phyloP scores from a whole-genome alignment of 2,797 vertebrate species.

The Harpagifer antarcticus region DNA sequence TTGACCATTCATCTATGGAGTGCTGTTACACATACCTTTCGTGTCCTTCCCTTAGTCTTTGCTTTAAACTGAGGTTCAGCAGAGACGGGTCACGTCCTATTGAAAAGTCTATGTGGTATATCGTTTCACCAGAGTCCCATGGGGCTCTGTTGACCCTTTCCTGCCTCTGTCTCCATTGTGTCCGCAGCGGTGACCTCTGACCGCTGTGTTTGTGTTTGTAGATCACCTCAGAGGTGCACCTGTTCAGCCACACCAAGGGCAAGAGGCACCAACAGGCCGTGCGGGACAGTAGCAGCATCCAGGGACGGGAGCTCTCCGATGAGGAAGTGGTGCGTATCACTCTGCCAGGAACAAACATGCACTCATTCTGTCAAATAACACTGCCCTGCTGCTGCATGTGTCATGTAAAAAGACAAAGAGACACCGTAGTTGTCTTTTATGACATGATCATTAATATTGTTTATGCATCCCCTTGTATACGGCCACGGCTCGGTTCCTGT shows the following conservation, averaged over 20 bases:
- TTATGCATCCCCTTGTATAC: constrained; percentile 64
- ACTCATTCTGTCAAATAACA: constrained; percentile 51
- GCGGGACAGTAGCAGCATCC: constrained; percentile 98
- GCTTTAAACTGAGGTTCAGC: constrained; percentile 39
- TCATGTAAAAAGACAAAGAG: constrained; percentile 67
- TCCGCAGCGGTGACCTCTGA: constrained; percentile 73
- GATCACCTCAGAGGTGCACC: constrained; percentile 99
- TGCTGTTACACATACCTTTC: constrained; percentile 43
- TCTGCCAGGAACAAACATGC: constrained; percentile 53
- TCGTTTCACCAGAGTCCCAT: constrained; percentile 65
- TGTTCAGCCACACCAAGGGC: constrained; percentile 99
- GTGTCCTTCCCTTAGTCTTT: constrained; percentile 20
- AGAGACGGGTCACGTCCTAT: constrained; percentile 43
- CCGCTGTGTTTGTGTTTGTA: constrained; percentile 82
- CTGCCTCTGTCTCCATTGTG: constrained; percentile 68
- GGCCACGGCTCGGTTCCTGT: constrained; percentile 42
- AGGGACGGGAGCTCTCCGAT: constrained; percentile 97
- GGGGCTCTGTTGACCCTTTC: constrained; percentile 67
- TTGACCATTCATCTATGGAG: constrained; percentile 79
- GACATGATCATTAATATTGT: constrained; percentile 69
- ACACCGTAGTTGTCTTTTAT: constrained; percentile 62
- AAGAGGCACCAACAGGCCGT: constrained; percentile 97
- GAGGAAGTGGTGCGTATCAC: constrained; percentile 96
- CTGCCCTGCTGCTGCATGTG: constrained; percentile 33
- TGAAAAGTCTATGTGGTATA: constrained; percentile 53